phyloP scores from a whole-genome alignment of 1,140 invertebrate species.

The Aphelinus certus region DNA sequence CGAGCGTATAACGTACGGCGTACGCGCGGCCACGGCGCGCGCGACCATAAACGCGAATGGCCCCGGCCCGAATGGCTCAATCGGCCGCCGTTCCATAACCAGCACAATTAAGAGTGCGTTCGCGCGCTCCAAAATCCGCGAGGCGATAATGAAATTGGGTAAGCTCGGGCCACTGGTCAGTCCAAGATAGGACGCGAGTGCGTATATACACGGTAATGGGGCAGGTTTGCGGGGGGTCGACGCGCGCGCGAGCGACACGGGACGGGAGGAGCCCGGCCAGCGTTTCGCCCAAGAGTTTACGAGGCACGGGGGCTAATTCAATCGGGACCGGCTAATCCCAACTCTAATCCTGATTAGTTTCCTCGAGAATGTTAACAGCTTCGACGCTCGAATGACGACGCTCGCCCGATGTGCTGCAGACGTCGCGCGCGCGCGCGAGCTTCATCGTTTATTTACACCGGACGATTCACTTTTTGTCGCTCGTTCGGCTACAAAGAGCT shows the following conservation, averaged over 20 bases:
- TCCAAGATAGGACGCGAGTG: neutral
- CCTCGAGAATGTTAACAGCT: slow-evolving; percentile 47
- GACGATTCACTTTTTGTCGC: too few relatives aligned
- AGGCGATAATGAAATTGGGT: slow-evolving; percentile 33
- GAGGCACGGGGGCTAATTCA: slow-evolving; percentile 58
- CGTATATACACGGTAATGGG: neutral
- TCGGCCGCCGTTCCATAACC: slow-evolving; percentile 18
- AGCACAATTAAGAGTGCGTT: slow-evolving; percentile 19
- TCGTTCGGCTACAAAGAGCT: too few relatives aligned
- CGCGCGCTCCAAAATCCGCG: slow-evolving; percentile 1
- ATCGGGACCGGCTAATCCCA: slow-evolving; percentile 55
- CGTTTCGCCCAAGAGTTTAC: slow-evolving; percentile 60
- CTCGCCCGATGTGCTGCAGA: too few relatives aligned
- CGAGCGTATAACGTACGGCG: slow-evolving; percentile 11
- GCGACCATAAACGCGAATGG: too few relatives aligned
- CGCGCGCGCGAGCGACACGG: slow-evolving; percentile 43
- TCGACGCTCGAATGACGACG: neutral
- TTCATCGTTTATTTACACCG: too few relatives aligned
- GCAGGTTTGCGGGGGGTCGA: neutral
- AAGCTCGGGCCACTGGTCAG: neutral
- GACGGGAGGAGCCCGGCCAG: slow-evolving; percentile 55
- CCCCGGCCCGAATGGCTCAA: neutral
- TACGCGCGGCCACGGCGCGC: neutral
- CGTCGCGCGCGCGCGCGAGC: too few relatives aligned
- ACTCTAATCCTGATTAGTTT: slow-evolving; percentile 59